Evolutionary conservation across 2,113 vertebrate genomes (phyloP), one percentile per base, ranked within the genome.

Genomic region (Tympanuchus pallidicinctus): DNA sequence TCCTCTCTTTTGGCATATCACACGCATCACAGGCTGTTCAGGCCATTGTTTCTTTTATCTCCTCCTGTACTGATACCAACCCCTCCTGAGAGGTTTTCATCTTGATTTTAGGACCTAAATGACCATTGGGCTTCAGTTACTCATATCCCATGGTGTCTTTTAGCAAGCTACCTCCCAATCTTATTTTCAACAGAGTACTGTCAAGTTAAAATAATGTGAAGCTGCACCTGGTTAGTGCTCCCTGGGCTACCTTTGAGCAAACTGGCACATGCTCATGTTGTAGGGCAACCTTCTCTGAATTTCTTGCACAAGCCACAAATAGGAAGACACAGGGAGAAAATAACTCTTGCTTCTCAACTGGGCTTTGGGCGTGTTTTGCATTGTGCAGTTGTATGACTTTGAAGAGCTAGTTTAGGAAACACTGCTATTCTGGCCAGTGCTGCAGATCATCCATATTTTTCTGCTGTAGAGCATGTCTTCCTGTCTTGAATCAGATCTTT

Each of bases 181-280:
- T 50, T 70, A 34, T 28, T 27, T 70, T 76, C 57, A 66, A 34
- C 22, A 48, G 43, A 65, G 19, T 43, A 52, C 38, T 61, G 17
- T 57, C 4, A 5, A 10, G 3, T 66, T 13, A 76, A 36, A 71
- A 56, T 67, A 45, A 21, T 0, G 0, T 5, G 27, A 19, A 69
- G 10, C 10, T 63, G 40, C 11, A 45, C 36, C 36, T 72, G 38
- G 8, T 60, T 42, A 45, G 50, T 28, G 40, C 43, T 45, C 30
- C 40, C 45, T 60, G 24, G 45, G 40, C 17, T 57, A 38, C 18
- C 40, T 82, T 21, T 77, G 56, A 63, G 45, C 27, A 88, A 71
- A n/a, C 50, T 86, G 54, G 34, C 25, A 11, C 0, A 0, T 50
- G 30, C 48, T 74, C 24, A 13, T 0, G 2, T 8, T 71, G 30